A percentile compares a stretch with the other conserved stretches of the same genome.
Evolutionary conservation across 2,888 invertebrate species (phyloP).

Genomic region (Diarsia dahlii): DNA sequence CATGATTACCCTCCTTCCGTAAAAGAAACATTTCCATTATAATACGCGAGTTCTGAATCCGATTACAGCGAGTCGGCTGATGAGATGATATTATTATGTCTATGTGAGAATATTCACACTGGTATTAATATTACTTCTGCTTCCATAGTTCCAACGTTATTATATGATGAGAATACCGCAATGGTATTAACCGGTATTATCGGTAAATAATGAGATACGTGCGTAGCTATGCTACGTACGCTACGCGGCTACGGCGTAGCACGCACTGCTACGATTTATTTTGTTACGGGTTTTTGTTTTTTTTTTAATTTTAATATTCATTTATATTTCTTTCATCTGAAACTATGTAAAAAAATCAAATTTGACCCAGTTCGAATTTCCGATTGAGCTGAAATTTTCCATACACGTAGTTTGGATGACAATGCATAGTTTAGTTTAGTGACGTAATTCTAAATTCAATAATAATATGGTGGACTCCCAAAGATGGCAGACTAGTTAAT

Average conservation of each 20-base stretch:
- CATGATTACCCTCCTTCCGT: background rate
- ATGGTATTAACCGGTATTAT: conserved; percentile 4
- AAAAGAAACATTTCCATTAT: background rate
- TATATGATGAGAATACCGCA: background rate
- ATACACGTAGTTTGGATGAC: no score
- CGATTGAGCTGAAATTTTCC: no score
- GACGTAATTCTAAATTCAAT: no score
- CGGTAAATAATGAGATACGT: background rate
- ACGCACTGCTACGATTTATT: conserved; percentile 4
- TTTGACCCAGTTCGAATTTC: no score
- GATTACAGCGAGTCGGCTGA: conserved; percentile 16
- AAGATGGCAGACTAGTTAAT: no score
- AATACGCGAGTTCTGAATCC: conserved; percentile 15
- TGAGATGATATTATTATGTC: background rate
- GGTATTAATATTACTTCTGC: conserved; percentile 39
- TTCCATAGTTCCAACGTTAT: conserved; percentile 12
- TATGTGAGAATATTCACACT: background rate
- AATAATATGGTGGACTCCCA: no score
- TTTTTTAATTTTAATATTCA: no score
- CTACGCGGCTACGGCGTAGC: conserved; percentile 41
- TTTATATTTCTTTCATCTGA: no score
- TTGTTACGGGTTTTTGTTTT: background rate
- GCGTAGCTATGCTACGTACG: conserved; percentile 1
- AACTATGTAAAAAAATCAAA: no score
- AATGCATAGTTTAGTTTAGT: no score